Evolutionary conservation across 2,797 vertebrate species (phyloP).

Genomic region (Schizopygopsis malacanthus): DNA sequence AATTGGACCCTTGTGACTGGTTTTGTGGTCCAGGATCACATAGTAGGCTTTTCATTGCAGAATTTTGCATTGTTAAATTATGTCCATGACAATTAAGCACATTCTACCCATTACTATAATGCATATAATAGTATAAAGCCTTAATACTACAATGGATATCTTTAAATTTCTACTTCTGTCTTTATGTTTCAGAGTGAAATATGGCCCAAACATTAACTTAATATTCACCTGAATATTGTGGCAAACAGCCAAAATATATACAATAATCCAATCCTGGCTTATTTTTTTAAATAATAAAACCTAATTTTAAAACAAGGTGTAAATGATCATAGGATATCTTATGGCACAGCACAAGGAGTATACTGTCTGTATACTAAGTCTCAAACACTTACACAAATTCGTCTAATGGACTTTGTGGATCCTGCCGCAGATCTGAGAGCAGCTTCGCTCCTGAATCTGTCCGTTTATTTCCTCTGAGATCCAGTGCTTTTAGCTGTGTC

Average conservation of each 20-base stretch:
- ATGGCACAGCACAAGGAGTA: background rate
- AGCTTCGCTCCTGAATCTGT: background rate
- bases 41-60: background rate
- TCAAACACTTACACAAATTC: constrained; percentile 22
- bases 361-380: background rate
- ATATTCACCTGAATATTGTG: background rate
- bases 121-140: background rate
- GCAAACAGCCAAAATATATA: background rate
- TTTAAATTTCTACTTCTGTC: background rate
- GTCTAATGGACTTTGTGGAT: background rate
- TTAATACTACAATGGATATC: background rate
- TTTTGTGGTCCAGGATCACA: too few species aligned
- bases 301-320: background rate
- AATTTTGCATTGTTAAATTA: too few species aligned
- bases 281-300: background rate
- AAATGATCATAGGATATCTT: background rate
- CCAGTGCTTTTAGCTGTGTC: constrained; percentile 19
- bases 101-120: background rate
- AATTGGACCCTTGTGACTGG: too few species aligned
- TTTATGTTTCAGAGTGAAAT: background rate
- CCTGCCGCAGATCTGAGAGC: background rate
- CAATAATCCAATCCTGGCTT: background rate
- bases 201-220: background rate
- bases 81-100: background rate
- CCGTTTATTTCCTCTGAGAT: constrained; percentile 30